These are phyloP conservation scores for Caenorhabditis panamensis DNA, from an alignment of 2,888 invertebrate genomes.

Conservation along the genomic window DNA sequence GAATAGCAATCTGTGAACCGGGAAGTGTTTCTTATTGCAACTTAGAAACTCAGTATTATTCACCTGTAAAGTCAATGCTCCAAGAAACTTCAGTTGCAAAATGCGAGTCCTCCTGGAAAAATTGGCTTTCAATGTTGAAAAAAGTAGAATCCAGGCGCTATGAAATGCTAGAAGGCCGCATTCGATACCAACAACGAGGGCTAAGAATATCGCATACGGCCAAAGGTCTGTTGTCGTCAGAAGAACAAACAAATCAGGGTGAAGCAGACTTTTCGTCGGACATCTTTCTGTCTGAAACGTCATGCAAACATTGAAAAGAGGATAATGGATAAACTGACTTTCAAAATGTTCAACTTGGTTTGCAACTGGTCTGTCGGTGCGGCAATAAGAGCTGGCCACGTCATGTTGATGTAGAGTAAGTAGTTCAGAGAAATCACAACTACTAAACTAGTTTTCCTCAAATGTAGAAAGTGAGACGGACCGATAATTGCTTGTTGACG, in stretches of 20 bases:
- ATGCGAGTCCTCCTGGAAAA: constrained; percentile 25
- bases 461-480: not conserved
- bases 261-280: constrained; percentile 35
- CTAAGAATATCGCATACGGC: constrained; percentile 8
- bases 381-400: constrained; percentile 1
- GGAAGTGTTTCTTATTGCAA: no score
- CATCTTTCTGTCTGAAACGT: no score
- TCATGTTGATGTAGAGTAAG: constrained; percentile 25
- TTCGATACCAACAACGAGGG: constrained; percentile 16
- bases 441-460: not conserved
- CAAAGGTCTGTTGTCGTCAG: constrained; percentile 1
- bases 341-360: constrained; percentile 26
- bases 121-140: constrained; percentile 27
- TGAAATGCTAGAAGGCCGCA: constrained; percentile 23
- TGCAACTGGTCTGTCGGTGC: constrained; percentile 19
- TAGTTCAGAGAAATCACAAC: constrained; percentile 9
- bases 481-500: constrained; percentile 34
- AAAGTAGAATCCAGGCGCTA: constrained; percentile 30
- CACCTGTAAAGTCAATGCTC: constrained; percentile 13
- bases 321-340: no score
- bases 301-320: no score
- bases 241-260: not conserved
- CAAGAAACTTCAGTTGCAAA: constrained; percentile 29
- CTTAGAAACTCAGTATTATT: not conserved
- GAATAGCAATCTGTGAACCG: constrained; percentile 29